Evolutionary conservation across 2,113 vertebrate species (phyloP).

Genomic region (Uropsilus gracilis): DNA sequence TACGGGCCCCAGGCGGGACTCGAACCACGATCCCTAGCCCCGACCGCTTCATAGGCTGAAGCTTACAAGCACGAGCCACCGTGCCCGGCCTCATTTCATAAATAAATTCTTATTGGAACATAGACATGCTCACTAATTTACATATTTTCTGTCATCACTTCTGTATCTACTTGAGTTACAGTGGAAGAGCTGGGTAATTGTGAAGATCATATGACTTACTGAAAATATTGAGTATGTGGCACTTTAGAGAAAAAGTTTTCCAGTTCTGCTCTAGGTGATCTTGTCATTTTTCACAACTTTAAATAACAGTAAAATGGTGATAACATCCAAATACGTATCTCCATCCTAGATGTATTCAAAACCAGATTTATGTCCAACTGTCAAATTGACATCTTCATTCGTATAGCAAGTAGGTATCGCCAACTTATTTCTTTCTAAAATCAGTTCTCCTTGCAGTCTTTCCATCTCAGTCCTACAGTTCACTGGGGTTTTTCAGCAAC

Average conservation of each 20-base stretch:
- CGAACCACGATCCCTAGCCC: too few species aligned
- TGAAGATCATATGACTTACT: neutral
- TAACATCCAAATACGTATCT: neutral
- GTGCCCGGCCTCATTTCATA: too few species aligned
- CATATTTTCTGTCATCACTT: neutral
- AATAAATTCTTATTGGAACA: constrained; percentile 32
- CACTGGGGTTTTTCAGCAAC: neutral
- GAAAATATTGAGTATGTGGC: neutral
- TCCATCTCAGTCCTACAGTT: neutral
- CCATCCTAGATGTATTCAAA: neutral
- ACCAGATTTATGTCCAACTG: neutral
- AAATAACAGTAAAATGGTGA: neutral
- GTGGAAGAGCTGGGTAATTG: neutral
- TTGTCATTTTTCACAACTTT: neutral
- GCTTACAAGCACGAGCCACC: too few species aligned
- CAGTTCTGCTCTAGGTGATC: neutral
- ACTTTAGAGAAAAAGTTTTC: neutral
- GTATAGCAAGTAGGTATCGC: neutral
- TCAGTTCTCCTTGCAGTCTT: neutral
- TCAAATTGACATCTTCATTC: neutral
- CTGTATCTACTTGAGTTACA: neutral
- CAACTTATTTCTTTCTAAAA: neutral
- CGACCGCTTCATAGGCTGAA: too few species aligned
- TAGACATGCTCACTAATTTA: neutral
- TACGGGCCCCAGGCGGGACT: too few species aligned